Base-by-base conservation (phyloP, 2,888 invertebrate species). In the Helicoverpa assulta region DNA sequence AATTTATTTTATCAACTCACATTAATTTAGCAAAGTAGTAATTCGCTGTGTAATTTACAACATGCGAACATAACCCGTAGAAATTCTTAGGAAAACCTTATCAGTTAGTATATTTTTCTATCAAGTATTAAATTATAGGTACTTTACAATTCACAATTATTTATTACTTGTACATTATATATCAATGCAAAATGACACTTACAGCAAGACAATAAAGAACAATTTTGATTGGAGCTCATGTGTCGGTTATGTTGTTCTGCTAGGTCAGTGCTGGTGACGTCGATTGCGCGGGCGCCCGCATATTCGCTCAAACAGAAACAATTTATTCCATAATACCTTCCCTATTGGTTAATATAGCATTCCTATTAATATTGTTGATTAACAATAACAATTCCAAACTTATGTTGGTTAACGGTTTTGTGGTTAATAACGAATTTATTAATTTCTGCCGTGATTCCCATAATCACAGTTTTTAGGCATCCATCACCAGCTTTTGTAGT, bases 321-420 rank as follows among this genome's bases (percentile, higher is more conserved):
- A 92, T 92, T 93, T 91, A 89, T 90, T 88, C 89, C 86, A 89
- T 89, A 90, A 90, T 93, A 93, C 91, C 93, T 94, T 94, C 91
- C 91, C 92, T 93, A 91, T 92, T 92, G 86, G 91, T 90, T 91
- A 90, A 91, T 93, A 94, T 93, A 85, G 92, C 91, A 90, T 93
- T 93, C 89, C 88, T 93, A 93, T 95, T 92, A 93, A 92, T 90
- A 85, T 74, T 71, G 86, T 91, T 91, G 88, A 94, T 94, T 94
- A 91, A 89, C 85, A 80, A 73, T 78, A 91, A 89, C 85, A 80
- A 73, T 78, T 75, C 69, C 71, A 82, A 80, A 69, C n/a, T 82
- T 81, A 93, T 94, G 93, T 90, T 91, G 94, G 95, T 90, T 95
- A 94, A 94, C 95, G 95, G 95, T 93, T 93, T 92, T 90, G 72